Evolutionary conservation across 2,113 vertebrate species (phyloP), one percentile per base, ranked within the genome.

Genomic region (Brachionichthys hirsutus): DNA sequence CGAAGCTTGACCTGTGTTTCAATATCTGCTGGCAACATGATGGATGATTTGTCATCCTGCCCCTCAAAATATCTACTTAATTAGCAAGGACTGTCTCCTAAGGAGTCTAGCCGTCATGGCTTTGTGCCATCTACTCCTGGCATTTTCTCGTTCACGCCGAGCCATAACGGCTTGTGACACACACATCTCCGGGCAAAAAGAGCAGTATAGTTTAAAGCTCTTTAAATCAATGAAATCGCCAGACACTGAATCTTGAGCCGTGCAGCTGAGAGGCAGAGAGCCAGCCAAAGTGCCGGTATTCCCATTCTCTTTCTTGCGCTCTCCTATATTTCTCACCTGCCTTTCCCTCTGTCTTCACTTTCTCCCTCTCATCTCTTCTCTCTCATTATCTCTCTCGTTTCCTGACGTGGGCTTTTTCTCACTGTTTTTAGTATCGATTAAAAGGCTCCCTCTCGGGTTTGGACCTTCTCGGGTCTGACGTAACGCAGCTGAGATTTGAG

Each of bases 361-460:
- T 6, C 18, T 51, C 42, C 24, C 67, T 41, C 60, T 61, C 62
- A 60, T 42, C 57, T 63, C 63, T 70, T 36, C 40, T 62, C 56
- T 69, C 67, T 70, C 68, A 69, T 77, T 82, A 75, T 80, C 73
- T 75, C 67, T 80, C 73, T 48, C 54, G 80, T 59, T 75, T 70
- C 71, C 62, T 62, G 70, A 70, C 68, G 73, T 56, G 48, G 60
- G 73, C 76, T 82, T 70, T 68, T 85, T 82, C 70, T 82, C 74
- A 70, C 57, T 76, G 67, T 67, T 82, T n/a, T 83, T 70, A 80
- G 71, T 78, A 85, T 84, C 34, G 81, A 87, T 80, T 57, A 60
- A 52, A 62, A 52, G 18, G 45, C 43, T 69, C 57, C 65, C 81
- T 57, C 71, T 14, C 38, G 78, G 73, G 63, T 60, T 54, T n/a